phyloP scores from a whole-genome alignment of 2,888 invertebrate species.

The Clanis bilineata region DNA sequence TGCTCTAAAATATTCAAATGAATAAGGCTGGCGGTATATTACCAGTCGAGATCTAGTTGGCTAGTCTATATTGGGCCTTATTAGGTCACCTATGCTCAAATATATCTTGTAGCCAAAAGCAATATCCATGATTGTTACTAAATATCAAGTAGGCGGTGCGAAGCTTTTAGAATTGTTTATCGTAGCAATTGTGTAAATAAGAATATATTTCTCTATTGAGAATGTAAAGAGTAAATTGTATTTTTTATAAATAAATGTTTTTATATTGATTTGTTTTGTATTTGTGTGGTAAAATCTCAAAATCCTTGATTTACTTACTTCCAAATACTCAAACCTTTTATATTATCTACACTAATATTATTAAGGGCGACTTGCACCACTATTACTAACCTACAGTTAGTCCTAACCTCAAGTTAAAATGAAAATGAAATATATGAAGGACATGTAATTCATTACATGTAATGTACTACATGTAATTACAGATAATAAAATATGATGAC shows the following conservation, averaged over 20 bases:
- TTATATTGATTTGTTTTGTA: slow-evolving; percentile 22
- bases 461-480: too few relatives aligned
- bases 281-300: not conserved
- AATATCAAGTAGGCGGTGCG: slow-evolving; percentile 33
- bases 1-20: not conserved
- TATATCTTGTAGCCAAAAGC: not conserved
- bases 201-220: slow-evolving; percentile 70
- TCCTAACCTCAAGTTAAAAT: too few relatives aligned
- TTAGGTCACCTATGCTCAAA: slow-evolving; percentile 4
- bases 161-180: slow-evolving; percentile 53
- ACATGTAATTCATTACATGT: too few relatives aligned
- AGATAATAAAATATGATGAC: too few relatives aligned
- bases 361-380: too few relatives aligned
- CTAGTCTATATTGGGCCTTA: not conserved
- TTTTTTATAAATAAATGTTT: slow-evolving; percentile 69
- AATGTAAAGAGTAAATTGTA: slow-evolving; percentile 61
- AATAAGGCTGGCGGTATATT: not conserved
- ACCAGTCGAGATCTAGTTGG: not conserved
- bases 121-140: not conserved
- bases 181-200: slow-evolving; percentile 54
- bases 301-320: too few relatives aligned
- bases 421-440: too few relatives aligned
- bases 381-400: too few relatives aligned
- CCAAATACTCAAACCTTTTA: too few relatives aligned
- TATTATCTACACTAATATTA: too few relatives aligned